Base-by-base conservation (phyloP, 1,140 invertebrate species). In the Dendrolimus kikuchii region DNA sequence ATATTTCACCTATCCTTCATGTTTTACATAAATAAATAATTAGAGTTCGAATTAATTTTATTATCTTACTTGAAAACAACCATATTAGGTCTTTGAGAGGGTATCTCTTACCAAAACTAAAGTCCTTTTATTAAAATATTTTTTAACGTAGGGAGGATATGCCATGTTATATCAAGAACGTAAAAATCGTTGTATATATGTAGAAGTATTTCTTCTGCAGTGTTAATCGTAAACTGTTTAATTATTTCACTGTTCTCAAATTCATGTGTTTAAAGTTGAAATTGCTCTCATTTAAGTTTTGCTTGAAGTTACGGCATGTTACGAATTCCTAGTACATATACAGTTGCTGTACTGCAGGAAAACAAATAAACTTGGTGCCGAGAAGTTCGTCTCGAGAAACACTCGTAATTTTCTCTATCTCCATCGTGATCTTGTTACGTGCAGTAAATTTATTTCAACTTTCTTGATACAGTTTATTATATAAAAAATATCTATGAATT, bases 341-440 rank as follows among this genome's bases (percentile, higher is more conserved):
- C 23, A 23, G 23, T 23, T 23, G 3, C 23, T 23, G 23, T 23
- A 23, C 23, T 23, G 23, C 23, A 38, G 40, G 40, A 61, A 57
- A 56, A 61, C 51, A 65, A 65, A 59, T 56, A 55, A 54, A 66
- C 49, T 51, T 57, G 10, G 47, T 59, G 53, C 53, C 47, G 47
- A 56, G 53, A 58, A 66, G 60, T 66, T 60, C 53, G 53, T 55
- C 55, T 53, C 46, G 51, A 39, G 40, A 44, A 59, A 60, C 47
- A 59, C 51, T 67, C 60, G 64, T 63, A 61, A 66, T 62, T 64
- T 70, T 53, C 53, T 49, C 56, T 66, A 62, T 67, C 65, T 55
- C 43, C 46, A 39, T 51, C 58, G 67, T 63, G 59, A 67, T 71
- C 62, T 67, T 58, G 64, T 61, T 64, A 57, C 55, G 59, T 46